Conservation (phyloP, 1,140 invertebrate species). For the Cecropterus lyciades region DNA sequence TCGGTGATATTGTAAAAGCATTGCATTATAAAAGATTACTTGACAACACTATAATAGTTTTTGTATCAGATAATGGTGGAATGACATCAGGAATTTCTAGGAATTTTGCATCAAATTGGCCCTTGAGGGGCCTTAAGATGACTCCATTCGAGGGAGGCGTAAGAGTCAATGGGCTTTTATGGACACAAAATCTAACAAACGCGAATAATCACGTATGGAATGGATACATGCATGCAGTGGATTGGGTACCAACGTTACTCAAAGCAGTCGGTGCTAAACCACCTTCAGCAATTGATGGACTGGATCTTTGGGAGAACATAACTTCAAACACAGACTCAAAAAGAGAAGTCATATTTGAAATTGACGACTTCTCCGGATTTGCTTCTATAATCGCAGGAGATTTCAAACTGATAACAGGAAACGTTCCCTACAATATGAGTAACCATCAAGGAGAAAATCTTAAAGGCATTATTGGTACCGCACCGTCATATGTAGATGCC, state of each 20-base stretch:
- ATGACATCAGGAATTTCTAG: conserved; percentile 88
- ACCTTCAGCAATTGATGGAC: conserved; percentile 62
- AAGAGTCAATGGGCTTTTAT: conserved; percentile 90
- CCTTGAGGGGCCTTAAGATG: conserved; percentile 92
- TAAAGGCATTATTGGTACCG: conserved; percentile 51
- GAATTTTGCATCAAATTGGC: conserved; percentile 95
- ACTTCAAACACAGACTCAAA: conserved; percentile 51
- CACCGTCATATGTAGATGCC: conserved; percentile 54
- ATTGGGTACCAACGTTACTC: conserved; percentile 94
- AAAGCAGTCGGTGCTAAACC: conserved; percentile 51
- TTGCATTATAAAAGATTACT: conserved; percentile 67
- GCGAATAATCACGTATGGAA: conserved; percentile 86
- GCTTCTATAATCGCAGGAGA: conserved; percentile 59
- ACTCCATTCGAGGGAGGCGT: conserved; percentile 95
- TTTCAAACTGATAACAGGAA: conserved; percentile 65
- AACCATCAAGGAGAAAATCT: conserved; percentile 60
- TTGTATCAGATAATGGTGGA: conserved; percentile 93
- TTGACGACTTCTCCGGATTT: conserved; percentile 62
- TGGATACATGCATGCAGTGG: conserved; percentile 92
- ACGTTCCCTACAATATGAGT: conserved; percentile 43
- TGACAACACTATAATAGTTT: conserved; percentile 89
- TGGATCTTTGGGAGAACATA: conserved; percentile 65
- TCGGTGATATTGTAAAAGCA: conserved; percentile 87
- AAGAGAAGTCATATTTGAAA: conserved; percentile 64
- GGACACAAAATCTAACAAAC: conserved; percentile 88